phyloP scores from a whole-genome alignment of 2,888 invertebrate genomes.

The Byasa hedistus region DNA sequence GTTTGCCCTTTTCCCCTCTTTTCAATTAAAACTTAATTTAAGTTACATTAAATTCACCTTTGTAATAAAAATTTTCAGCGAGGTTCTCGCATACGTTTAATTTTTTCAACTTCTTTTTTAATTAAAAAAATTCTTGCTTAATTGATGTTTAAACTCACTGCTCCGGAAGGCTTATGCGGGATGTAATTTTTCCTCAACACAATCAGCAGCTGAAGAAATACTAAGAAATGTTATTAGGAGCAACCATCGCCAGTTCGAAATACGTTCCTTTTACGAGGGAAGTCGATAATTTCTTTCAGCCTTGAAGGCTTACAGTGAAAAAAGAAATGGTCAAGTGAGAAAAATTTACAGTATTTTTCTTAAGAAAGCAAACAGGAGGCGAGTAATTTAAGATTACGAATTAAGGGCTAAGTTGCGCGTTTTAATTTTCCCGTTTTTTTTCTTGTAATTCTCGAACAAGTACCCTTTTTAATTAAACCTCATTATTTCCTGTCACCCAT shows the following conservation, averaged over 20 bases:
- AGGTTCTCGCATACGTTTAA: slow-evolving; percentile 9
- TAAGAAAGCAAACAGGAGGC: too few relatives aligned
- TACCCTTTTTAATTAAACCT: slow-evolving; percentile 37
- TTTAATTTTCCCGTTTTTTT: slow-evolving; percentile 35
- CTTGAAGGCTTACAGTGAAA: too few relatives aligned
- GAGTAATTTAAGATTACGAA: slow-evolving; percentile 22
- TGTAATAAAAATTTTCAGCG: slow-evolving; percentile 16
- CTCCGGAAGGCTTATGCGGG: background rate
- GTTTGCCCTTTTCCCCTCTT: slow-evolving; percentile 10
- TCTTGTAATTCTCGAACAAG: slow-evolving; percentile 15
- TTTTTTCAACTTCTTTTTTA: slow-evolving; percentile 11
- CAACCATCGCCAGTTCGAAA: too few relatives aligned
- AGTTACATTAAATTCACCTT: slow-evolving; percentile 15
- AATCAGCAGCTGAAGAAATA: too few relatives aligned
- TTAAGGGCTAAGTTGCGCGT: slow-evolving; percentile 32
- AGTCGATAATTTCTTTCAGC: too few relatives aligned
- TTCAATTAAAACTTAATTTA: slow-evolving; percentile 17
- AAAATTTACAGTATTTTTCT: too few relatives aligned
- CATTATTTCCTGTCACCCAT: slow-evolving; percentile 33
- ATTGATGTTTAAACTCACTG: slow-evolving; percentile 4
- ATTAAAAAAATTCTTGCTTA: slow-evolving; percentile 10
- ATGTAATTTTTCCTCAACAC: too few relatives aligned
- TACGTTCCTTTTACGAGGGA: too few relatives aligned
- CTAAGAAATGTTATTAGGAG: too few relatives aligned
- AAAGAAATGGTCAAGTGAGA: too few relatives aligned